phyloP scores from a whole-genome alignment of 2,888 invertebrate species.

The Clitarchus hookeri region DNA sequence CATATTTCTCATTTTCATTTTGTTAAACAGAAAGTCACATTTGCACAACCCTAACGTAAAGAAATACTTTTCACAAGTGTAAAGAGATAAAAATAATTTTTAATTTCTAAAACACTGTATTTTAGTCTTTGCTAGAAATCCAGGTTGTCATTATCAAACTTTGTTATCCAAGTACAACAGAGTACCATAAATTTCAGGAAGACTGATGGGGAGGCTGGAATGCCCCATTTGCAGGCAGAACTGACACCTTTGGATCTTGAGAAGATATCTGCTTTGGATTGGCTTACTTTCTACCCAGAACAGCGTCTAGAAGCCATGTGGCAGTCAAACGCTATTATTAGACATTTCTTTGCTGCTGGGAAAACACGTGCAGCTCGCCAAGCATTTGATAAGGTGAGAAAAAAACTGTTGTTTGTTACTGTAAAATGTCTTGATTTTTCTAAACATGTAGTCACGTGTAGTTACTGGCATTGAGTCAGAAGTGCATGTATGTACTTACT shows the following conservation, averaged over 20 bases:
- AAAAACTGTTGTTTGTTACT: neutral
- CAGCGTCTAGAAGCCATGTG: constrained; percentile 81
- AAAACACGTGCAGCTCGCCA: constrained; percentile 82
- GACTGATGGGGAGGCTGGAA: neutral
- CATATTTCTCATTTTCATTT: no score
- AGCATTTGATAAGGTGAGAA: constrained; percentile 67
- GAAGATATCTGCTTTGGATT: constrained; percentile 81
- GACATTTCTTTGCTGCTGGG: constrained; percentile 78
- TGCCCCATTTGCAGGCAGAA: constrained; percentile 54
- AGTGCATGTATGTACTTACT: neutral
- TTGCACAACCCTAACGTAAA: no score
- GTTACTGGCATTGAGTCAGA: no score
- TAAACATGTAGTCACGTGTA: no score
- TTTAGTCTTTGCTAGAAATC: no score
- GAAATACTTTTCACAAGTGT: no score
- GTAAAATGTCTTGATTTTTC: neutral
- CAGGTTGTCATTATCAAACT: no score
- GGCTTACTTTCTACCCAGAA: constrained; percentile 78
- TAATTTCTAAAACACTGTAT: no score
- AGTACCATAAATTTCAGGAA: constrained; percentile 44
- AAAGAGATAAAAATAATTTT: no score
- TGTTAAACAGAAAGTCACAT: no score
- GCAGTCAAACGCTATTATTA: constrained; percentile 87
- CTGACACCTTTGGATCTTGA: constrained; percentile 71
- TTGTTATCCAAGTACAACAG: no score